A percentile compares a stretch with the other conserved stretches of the same genome.
Evolutionary conservation across 2,113 vertebrate species (phyloP).

Genomic region (Myotis lucifugus): DNA sequence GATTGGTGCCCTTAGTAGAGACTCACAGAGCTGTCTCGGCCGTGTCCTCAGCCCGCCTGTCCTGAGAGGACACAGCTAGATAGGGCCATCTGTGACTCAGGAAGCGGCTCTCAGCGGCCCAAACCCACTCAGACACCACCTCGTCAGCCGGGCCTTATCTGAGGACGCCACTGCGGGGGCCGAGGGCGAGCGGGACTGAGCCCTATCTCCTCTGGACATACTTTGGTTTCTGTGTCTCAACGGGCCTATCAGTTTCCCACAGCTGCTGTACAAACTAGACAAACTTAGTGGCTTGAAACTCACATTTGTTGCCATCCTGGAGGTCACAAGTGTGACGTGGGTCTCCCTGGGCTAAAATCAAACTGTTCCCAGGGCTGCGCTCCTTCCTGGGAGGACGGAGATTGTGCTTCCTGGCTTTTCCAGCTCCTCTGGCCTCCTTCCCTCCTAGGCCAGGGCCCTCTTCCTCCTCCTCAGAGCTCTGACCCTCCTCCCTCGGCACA

Average conservation of each 20-base stretch:
- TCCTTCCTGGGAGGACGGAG: not conserved
- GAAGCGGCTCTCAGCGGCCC: no score
- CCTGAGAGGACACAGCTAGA: no score
- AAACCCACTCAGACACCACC: no score
- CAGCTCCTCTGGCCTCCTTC: not conserved
- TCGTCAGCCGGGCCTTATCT: not conserved
- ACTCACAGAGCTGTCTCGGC: not conserved
- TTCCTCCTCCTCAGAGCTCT: not conserved
- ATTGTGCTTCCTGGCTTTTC: no score
- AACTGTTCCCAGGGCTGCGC: not conserved
- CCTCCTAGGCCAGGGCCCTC: not conserved
- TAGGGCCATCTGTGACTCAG: fast-evolving
- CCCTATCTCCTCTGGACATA: not conserved
- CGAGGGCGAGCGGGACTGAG: not conserved
- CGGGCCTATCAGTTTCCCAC: not conserved
- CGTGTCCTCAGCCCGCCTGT: no score
- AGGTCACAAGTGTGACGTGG: not conserved
- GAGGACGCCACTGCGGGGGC: not conserved
- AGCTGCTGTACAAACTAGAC: not conserved
- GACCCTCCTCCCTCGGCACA: no score
- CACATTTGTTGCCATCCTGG: not conserved
- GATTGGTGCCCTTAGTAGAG: not conserved
- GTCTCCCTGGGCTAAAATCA: not conserved
- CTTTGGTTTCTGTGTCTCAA: not conserved
- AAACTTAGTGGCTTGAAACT: not conserved